phyloP scores from a whole-genome alignment of 2,113 vertebrate species.

The Stomatorhinus ivindoensis region DNA sequence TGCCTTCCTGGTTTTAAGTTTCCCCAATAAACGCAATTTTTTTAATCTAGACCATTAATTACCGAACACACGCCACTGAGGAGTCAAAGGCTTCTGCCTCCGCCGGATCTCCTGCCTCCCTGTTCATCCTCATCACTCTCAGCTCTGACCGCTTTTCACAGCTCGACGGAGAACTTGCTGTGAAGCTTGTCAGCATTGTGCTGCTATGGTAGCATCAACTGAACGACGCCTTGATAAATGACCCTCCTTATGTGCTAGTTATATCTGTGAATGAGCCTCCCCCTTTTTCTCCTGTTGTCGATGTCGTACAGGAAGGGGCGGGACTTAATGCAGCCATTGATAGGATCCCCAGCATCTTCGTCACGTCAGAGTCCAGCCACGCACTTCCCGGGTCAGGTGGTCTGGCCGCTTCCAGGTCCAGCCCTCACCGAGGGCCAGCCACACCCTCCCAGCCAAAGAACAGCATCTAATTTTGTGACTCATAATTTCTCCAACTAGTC shows the following conservation, averaged over 20 bases:
- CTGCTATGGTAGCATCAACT: background rate
- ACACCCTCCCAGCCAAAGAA: conserved; percentile 26
- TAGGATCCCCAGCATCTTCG: conserved; percentile 47
- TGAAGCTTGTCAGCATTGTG: background rate
- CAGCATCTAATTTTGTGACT: conserved; percentile 16
- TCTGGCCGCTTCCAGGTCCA: conserved; percentile 30
- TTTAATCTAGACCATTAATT: background rate
- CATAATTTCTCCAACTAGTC: background rate
- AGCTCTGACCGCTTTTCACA: background rate
- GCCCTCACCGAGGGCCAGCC: conserved; percentile 31
- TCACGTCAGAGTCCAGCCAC: conserved; percentile 56
- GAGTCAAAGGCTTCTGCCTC: background rate
- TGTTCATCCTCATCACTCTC: background rate
- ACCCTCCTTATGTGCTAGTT: background rate
- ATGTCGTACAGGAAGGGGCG: conserved; percentile 26
- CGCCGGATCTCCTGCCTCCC: background rate
- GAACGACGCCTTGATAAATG: background rate
- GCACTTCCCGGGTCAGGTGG: conserved; percentile 35
- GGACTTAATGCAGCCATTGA: conserved; percentile 20
- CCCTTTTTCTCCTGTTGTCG: background rate
- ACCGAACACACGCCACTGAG: background rate
- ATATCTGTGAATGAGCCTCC: background rate
- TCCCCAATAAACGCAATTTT: background rate
- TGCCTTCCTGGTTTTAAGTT: too few relatives aligned
- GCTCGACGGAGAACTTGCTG: background rate